Base-by-base conservation (phyloP, 2,797 vertebrate species). In the Hylomyscus alleni region DNA sequence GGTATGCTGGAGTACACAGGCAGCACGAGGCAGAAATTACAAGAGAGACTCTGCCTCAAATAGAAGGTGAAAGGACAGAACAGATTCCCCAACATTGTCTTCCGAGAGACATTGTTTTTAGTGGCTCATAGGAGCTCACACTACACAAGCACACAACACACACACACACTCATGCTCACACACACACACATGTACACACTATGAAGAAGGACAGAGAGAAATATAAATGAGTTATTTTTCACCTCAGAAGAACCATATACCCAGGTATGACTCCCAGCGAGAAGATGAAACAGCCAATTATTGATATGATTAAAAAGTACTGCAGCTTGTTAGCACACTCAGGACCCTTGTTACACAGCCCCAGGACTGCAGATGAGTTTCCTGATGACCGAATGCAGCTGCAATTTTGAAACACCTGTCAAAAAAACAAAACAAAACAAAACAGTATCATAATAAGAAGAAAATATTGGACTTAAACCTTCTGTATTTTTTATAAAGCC, bases 241-340 rank as follows among this genome's bases (percentile, higher is more conserved):
- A 99, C 99, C 99, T 99, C 98, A 99, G 99, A 86, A 99, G 99
- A 96, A 99, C 98, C 99, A 99, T 99, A 96, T 99, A 99, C 9
- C 99, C 99, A 2, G 99, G 99, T 14, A 99, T 99, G 90, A 98
- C 98, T 89, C 99, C 99, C 96, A 99, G 98, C 12, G 99, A 99
- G 95, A 98, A 99, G 97, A 99, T 99, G 86, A 99, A 99, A 97
- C 99, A 99, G 98, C 99, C 98, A 88, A 99, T 95, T 26, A 99
- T 98, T 0, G 99, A 99, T 17, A 99, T 84, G 34, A 99, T 99
- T 98, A 99, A 99, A 98, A 99, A 99, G 94, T 99, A 99, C 44
- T 99, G 98, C 91, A 99, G 99, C 97, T 99, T 99, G 54, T 97
- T 97, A 60, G 98, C 98, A 96, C 99, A 99, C 76, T 94, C 98